These are phyloP conservation scores for Elanus axillaris DNA, from an alignment of 2,113 vertebrate genomes.

Conservation along the genomic window DNA sequence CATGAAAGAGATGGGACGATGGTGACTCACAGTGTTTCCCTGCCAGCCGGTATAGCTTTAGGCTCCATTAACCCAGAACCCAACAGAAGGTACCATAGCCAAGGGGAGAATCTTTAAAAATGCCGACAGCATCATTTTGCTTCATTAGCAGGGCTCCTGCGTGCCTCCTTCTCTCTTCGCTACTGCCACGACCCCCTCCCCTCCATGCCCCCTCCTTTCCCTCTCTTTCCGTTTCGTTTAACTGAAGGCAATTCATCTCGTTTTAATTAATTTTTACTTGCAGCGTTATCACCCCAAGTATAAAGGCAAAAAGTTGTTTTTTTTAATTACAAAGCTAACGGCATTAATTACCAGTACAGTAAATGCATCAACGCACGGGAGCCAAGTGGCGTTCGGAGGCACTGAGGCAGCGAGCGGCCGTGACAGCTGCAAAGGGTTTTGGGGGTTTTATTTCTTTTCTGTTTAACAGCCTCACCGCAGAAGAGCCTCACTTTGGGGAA, in stretches of 20 bases:
- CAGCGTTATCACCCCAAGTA: slow-evolving; percentile 78
- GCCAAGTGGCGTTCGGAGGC: slow-evolving; percentile 62
- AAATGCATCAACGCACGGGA: slow-evolving; percentile 65
- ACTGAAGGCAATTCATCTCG: slow-evolving; percentile 82
- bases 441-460: neutral
- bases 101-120: slow-evolving; percentile 55
- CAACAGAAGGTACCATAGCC: slow-evolving; percentile 54
- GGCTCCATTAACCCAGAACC: slow-evolving; percentile 62
- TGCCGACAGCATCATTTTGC: slow-evolving; percentile 65
- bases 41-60: slow-evolving; percentile 26
- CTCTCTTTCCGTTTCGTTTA: slow-evolving; percentile 73
- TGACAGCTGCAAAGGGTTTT: slow-evolving; percentile 67
- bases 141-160: slow-evolving; percentile 68
- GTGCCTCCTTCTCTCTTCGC: neutral
- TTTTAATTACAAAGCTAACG: slow-evolving; percentile 84
- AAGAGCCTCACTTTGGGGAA: slow-evolving; percentile 9
- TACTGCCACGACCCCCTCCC: slow-evolving; percentile 13
- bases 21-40: slow-evolving; percentile 13
- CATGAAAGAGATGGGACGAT: neutral
- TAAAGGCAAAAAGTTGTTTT: slow-evolving; percentile 77
- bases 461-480: slow-evolving; percentile 6
- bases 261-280: slow-evolving; percentile 87
- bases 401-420: slow-evolving; percentile 64
- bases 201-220: slow-evolving; percentile 32
- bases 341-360: slow-evolving; percentile 83